Evolutionary conservation across 1,140 invertebrate species (phyloP).

Genomic region (Melipona quadrifasciata): DNA sequence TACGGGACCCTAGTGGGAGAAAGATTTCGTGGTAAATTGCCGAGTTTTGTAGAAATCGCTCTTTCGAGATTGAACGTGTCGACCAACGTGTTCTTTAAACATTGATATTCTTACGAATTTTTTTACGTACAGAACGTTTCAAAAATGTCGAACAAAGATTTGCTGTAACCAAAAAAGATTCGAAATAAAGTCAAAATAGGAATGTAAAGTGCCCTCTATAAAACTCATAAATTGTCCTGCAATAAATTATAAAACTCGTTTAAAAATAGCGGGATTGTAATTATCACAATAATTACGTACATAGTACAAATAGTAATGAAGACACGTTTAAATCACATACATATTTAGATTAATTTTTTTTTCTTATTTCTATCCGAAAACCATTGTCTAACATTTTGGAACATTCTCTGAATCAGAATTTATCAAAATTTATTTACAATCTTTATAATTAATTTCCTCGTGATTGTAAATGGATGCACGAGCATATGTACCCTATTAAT

Average conservation of each 20-base stretch:
- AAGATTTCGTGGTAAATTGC: constrained; percentile 42
- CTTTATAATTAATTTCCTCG: background rate
- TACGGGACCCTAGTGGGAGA: constrained; percentile 19
- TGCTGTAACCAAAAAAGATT: background rate
- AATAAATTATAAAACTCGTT: background rate
- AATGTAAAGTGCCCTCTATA: background rate
- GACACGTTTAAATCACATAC: background rate
- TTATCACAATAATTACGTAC: background rate
- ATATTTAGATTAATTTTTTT: background rate
- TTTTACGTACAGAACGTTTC: background rate
- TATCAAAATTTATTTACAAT: background rate
- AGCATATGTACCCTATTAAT: background rate
- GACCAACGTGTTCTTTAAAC: background rate
- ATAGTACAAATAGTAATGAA: background rate
- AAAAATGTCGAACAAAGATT: background rate
- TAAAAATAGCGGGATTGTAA: background rate
- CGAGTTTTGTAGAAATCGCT: constrained; percentile 36
- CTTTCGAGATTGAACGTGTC: background rate
- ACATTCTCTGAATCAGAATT: background rate
- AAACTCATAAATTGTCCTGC: background rate
- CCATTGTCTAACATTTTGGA: background rate
- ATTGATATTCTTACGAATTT: background rate
- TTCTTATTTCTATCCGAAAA: background rate
- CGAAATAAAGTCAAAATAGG: background rate
- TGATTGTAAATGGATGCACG: background rate